phyloP scores from a whole-genome alignment of 2,797 vertebrate species.

The Sebastes steindachneri region DNA sequence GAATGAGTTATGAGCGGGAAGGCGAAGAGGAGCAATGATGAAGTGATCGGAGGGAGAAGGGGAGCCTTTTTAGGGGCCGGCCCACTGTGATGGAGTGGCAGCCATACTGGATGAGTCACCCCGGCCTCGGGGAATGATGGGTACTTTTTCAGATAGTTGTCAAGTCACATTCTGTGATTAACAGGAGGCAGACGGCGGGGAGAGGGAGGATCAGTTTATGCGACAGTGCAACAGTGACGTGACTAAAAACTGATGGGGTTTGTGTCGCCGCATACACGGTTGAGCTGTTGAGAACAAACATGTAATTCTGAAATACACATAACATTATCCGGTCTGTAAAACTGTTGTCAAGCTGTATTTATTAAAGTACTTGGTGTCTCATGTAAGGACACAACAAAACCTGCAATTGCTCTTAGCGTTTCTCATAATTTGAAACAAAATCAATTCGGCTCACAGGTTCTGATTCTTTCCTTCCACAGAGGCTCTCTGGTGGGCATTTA shows the following conservation, averaged over 20 bases:
- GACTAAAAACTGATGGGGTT: constrained; percentile 45
- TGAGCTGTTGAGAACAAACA: constrained; percentile 1
- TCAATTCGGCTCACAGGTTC: constrained; percentile 2
- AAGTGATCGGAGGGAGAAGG: constrained; percentile 50
- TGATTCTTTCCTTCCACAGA: not conserved
- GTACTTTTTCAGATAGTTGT: constrained; percentile 69
- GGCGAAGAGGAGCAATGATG: constrained; percentile 48
- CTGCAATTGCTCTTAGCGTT: not conserved
- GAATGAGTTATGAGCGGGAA: constrained; percentile 46
- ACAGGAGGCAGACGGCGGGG: constrained; percentile 39
- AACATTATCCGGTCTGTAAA: not conserved
- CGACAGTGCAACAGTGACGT: constrained; percentile 14
- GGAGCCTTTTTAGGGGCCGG: constrained; percentile 36
- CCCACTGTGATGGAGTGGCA: constrained; percentile 68
- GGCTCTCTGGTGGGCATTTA: not conserved
- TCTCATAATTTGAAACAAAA: constrained; percentile 3
- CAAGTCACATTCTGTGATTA: constrained; percentile 71
- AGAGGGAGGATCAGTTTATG: constrained; percentile 41
- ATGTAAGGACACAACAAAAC: not conserved
- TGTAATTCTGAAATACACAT: not conserved
- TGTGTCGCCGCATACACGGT: constrained; percentile 20
- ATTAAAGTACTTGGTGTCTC: not conserved
- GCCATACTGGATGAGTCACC: constrained; percentile 75
- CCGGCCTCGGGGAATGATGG: constrained; percentile 37
- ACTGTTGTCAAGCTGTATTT: not conserved